These are phyloP conservation scores for Leptinotarsa rubiginosa DNA, from an alignment of 2,888 invertebrate genomes.

Conservation along the genomic window DNA sequence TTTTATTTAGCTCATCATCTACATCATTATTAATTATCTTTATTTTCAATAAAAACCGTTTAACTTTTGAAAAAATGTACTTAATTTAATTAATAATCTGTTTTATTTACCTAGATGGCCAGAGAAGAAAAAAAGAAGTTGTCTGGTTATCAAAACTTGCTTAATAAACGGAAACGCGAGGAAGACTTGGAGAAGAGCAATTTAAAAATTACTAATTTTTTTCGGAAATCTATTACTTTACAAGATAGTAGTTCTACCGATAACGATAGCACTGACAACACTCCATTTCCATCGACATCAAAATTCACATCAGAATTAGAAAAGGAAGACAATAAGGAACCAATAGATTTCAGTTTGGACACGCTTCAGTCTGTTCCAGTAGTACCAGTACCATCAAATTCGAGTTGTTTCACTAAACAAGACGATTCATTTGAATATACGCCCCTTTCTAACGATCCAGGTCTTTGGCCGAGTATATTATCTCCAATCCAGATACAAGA, in stretches of 20 bases:
- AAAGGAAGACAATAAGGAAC: conserved; percentile 3
- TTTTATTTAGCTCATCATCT: no score
- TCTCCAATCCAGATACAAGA: conserved; percentile 21
- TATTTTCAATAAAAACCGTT: no score
- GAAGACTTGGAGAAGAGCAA: conserved; percentile 6
- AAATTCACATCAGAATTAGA: not conserved
- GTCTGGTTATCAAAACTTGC: conserved; percentile 14
- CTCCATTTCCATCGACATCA: not conserved
- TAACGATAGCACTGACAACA: not conserved
- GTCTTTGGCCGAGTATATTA: conserved; percentile 21
- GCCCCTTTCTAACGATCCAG: conserved; percentile 24
- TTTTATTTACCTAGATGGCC: not conserved
- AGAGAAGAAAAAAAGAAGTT: no score
- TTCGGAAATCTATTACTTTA: not conserved
- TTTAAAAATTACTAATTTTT: conserved; percentile 1
- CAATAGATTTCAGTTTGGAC: not conserved
- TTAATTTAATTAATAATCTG: no score
- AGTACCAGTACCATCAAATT: not conserved
- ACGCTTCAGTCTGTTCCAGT: conserved; percentile 3
- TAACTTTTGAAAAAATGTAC: no score
- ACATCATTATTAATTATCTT: no score
- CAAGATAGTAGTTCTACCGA: conserved; percentile 7
- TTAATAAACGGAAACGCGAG: not conserved
- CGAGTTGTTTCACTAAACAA: conserved; percentile 21
- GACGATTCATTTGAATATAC: conserved; percentile 10